Evolutionary conservation across 1,140 invertebrate species (phyloP).

Genomic region (Drosophila varians): DNA sequence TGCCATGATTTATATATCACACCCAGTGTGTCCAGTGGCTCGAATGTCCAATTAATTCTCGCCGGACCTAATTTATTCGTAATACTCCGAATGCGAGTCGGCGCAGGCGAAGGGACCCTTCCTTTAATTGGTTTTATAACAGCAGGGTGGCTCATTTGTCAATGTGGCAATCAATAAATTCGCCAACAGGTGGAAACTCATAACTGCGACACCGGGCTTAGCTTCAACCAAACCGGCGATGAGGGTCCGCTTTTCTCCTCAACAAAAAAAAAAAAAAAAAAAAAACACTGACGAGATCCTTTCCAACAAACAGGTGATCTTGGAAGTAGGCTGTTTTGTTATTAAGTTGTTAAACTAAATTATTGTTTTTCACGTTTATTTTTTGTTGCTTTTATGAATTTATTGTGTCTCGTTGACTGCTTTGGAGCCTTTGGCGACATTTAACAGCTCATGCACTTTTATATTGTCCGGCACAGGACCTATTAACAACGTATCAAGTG

Average conservation of each 20-base stretch:
- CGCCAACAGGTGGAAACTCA: constrained; percentile 72
- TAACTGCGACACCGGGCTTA: constrained; percentile 41
- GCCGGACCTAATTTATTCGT: constrained; percentile 34
- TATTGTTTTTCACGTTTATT: constrained; percentile 51
- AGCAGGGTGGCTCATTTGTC: constrained; percentile 74
- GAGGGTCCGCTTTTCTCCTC: constrained; percentile 34
- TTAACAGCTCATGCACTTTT: constrained; percentile 73
- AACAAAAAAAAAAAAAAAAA: no score
- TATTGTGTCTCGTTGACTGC: constrained; percentile 5
- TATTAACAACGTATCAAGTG: constrained; percentile 26
- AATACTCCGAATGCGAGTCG: constrained; percentile 19
- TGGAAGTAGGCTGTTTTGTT: constrained; percentile 54
- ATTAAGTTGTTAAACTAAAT: constrained; percentile 80
- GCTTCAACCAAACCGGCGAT: constrained; percentile 14
- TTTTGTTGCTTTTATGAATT: constrained; percentile 13
- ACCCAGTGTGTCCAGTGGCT: constrained; percentile 18
- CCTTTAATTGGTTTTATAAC: constrained; percentile 77
- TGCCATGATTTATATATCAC: constrained; percentile 56
- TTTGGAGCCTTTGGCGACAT: constrained; percentile 50
- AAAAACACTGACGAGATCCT: constrained; percentile 30
- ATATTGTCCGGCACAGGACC: constrained; percentile 51
- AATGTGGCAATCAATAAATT: constrained; percentile 79
- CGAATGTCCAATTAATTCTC: constrained; percentile 57
- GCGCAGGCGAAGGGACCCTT: no score
- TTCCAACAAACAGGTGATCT: constrained; percentile 44